These are phyloP conservation scores for Corythaixoides concolor DNA, from an alignment of 2,113 vertebrate genomes.

Conservation along the genomic window DNA sequence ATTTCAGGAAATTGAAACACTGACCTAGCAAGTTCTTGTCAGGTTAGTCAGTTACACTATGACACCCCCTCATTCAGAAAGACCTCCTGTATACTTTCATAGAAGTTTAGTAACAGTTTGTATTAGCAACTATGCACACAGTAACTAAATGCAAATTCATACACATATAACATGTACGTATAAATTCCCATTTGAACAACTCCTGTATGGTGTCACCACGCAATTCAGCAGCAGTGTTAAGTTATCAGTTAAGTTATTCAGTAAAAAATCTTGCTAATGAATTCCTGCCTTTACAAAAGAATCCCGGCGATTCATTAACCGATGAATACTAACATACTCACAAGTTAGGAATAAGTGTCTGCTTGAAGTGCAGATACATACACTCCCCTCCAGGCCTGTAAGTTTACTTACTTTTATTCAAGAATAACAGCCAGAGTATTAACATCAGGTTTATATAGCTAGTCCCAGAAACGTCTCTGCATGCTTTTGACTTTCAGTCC, in stretches of 20 bases:
- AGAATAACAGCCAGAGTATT: background rate
- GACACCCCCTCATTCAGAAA: background rate
- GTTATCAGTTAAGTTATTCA: no score
- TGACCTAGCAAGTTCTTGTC: background rate
- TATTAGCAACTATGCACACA: background rate
- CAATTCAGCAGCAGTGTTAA: background rate
- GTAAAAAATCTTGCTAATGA: no score
- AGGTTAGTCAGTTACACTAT: background rate
- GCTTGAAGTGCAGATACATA: background rate
- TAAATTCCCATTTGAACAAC: background rate
- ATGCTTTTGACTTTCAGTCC: background rate
- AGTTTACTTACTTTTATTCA: background rate
- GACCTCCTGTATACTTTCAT: background rate
- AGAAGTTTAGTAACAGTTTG: background rate
- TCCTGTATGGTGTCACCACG: background rate
- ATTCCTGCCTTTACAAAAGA: no score
- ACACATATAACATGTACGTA: fast-evolving
- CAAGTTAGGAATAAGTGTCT: background rate
- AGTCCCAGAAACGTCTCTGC: background rate
- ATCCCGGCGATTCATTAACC: background rate
- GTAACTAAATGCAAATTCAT: background rate
- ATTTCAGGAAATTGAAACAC: background rate
- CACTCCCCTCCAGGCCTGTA: background rate
- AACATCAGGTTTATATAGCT: background rate
- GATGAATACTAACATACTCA: background rate